Evolutionary conservation across 2,113 vertebrate genomes (phyloP).

Genomic region (Oenanthe oenanthe): DNA sequence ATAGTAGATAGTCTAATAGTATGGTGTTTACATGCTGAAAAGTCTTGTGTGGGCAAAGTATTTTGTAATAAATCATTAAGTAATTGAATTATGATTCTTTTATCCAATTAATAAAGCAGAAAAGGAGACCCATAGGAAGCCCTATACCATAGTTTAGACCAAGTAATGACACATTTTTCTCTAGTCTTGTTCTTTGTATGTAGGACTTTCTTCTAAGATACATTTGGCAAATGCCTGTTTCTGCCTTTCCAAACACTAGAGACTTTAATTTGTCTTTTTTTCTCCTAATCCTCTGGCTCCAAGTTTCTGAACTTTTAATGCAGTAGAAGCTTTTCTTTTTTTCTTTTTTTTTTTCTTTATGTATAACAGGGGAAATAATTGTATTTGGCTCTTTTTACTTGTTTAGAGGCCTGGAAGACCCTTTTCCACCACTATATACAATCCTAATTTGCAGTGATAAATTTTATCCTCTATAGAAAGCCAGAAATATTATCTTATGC

Average conservation of each 20-base stretch:
- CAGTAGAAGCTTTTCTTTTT: background rate
- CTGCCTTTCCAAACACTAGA: background rate
- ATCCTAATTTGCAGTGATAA: background rate
- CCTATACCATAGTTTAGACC: background rate
- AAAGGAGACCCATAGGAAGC: slow-evolving; percentile 20
- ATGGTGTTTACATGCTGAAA: slow-evolving; percentile 72
- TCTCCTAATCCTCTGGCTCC: background rate
- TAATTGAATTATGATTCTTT: slow-evolving; percentile 77
- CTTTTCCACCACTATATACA: background rate
- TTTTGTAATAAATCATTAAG: slow-evolving; percentile 75
- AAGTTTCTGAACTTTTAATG: background rate
- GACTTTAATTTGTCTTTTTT: background rate
- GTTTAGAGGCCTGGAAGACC: background rate
- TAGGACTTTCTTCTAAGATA: background rate
- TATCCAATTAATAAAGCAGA: slow-evolving; percentile 61
- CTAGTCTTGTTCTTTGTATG: background rate
- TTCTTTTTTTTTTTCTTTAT: background rate
- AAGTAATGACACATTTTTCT: slow-evolving; percentile 22
- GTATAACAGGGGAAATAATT: background rate
- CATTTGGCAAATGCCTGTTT: background rate
- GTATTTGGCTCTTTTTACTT: background rate
- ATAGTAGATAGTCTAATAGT: slow-evolving; percentile 60
- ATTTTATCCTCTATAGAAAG: background rate
- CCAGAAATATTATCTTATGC: background rate
- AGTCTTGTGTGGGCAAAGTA: slow-evolving; percentile 68